These are phyloP conservation scores for Neoascia interrupta DNA, from an alignment of 2,888 invertebrate genomes.

Conservation along the genomic window DNA sequence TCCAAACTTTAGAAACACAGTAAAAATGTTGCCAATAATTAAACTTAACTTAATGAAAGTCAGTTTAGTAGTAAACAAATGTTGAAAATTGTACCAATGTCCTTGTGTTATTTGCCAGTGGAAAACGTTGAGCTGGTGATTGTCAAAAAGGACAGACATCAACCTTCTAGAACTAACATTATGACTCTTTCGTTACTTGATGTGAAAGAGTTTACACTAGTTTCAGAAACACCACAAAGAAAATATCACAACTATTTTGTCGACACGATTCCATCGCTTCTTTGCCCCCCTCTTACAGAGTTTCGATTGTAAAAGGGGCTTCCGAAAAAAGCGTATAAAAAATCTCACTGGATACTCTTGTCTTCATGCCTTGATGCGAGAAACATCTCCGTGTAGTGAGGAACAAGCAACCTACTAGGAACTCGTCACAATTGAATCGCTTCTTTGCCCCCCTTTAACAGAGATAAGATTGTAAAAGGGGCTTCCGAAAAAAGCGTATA, in stretches of 20 bases:
- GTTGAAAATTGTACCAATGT: too few relatives aligned
- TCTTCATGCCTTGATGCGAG: not conserved
- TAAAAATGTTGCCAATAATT: too few relatives aligned
- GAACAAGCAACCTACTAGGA: not conserved
- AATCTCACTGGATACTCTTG: conserved; percentile 11
- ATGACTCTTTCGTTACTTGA: conserved; percentile 72
- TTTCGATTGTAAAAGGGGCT: conserved; percentile 13
- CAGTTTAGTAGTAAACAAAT: too few relatives aligned
- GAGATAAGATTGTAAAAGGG: conserved; percentile 12
- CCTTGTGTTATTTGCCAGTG: conserved; percentile 78
- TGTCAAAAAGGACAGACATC: conserved; percentile 77
- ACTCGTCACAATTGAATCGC: conserved; percentile 6
- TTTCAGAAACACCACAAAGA: not conserved
- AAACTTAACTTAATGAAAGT: too few relatives aligned
- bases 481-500: conserved; percentile 22
- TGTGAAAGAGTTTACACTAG: conserved; percentile 5
- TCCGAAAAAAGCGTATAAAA: conserved; percentile 20
- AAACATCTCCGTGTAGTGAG: not conserved
- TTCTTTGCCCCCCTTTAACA: conserved; percentile 51
- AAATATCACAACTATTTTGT: too few relatives aligned
- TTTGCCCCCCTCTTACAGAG: conserved; percentile 38
- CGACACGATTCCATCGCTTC: conserved; percentile 52
- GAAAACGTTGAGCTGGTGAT: conserved; percentile 73
- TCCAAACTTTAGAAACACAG: too few relatives aligned
- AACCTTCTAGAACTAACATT: conserved; percentile 74